Evolutionary conservation across 2,797 vertebrate species (phyloP), one percentile per base, ranked within the genome.

Genomic region (Melopsittacus undulatus): DNA sequence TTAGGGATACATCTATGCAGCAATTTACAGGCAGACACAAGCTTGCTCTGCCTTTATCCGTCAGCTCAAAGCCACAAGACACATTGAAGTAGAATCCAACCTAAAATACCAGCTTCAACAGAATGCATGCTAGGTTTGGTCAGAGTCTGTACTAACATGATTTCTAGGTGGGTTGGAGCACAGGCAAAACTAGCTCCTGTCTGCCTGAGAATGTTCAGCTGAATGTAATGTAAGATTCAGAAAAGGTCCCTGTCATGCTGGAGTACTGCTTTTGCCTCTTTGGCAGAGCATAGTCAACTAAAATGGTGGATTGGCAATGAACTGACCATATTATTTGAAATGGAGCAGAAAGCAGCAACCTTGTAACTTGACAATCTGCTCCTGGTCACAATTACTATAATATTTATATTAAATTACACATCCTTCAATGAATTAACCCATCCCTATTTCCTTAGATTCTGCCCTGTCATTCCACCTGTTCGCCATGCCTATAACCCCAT

Each of bases 161-260:
- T 52, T 89, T 72, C 49, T 49, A 66, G 5, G 6, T 76, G 32
- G 18, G 57, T 89, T 75, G 46, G 18, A 69, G 40, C 5, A 56
- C 24, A 36, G 20, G 20, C 2, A 12, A 63, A 74, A 61, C 0
- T 0, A 70, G 10, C 1, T 63, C 13, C 12, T 27, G 3, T 38
- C 13, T 75, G 20, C 23, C 20, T 42, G 8, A 64, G 20, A 64
- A 77, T 26, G 30, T 72, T 6, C 17, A 32, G 11, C 2, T 43
- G 13, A 83, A 1, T 10, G 11, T 54, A 73, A 83, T 3, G 7
- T 5, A 40, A 34, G 23, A 32, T 40, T 64, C 40, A 51, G 38
- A 42, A 92, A 75, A 73, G 6, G 4, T 40, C 15, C 17, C 3
- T 46, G 14, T 79, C 19, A 4, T 56, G 11, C 18, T 83, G 52